Evolutionary conservation across 2,113 vertebrate species (phyloP), one percentile per base, ranked within the genome.

Genomic region (Oryzias celebensis): DNA sequence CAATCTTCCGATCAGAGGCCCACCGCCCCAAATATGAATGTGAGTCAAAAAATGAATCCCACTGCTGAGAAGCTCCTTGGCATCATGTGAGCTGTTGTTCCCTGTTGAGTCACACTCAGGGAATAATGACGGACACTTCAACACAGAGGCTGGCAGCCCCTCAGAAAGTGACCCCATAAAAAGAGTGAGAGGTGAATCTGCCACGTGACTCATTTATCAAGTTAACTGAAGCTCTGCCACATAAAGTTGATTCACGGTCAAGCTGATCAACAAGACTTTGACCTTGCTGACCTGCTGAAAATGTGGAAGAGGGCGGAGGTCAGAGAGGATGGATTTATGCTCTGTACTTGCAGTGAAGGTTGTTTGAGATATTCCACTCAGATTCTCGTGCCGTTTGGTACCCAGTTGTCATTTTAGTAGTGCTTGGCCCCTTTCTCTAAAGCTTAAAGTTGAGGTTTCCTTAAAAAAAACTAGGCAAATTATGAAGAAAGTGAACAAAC

Each of bases 281-380:
- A 62, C 65, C 74, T 62, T 17, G 1, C 13, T 13, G 59, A 81
- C 80, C 71, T 17, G 20, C 63, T 48, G 43, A 75, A 64, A 73
- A 73, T 62, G 45, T 46, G 2, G 44, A 62, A 60, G 60, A 56
- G 75, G 65, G 22, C 28, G 12, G 63, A 70, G 72, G 80, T 79
- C 84, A 71, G 58, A 44, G 52, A 44, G 58, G 72, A 71, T 47
- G 10, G 74, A 80, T 83, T 83, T 83, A 80, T 55, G 59, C 48
- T 48, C 2, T 20, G 49, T 10, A 12, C 6, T 26, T n/a, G 49
- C 49, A 15, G 24, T 59, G 65, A n/a, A 17, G 16, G 16, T 16
- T 45, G 44, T 45, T 45, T 5, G 44, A 45, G 44, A 36, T 36
- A 36, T 36, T 36, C 36, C 36, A 12, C 2, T 36, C 36, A 36